A percentile compares a stretch with the other conserved stretches of the same genome.
Conservation (phyloP, 2,888 invertebrate species). For the Tortrix viridana region DNA sequence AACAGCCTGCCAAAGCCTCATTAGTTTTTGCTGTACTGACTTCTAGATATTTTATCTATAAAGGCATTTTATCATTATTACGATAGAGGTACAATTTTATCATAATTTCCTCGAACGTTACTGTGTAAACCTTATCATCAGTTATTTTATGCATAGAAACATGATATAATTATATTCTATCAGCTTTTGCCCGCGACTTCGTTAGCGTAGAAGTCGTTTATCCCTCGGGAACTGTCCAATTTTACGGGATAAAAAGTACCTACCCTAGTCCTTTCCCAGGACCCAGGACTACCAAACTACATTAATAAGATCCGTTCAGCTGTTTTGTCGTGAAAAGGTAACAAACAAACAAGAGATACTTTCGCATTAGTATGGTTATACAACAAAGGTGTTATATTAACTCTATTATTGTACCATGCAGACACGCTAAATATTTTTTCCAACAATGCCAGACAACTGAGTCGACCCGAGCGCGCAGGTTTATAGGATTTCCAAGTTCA, state of each 20-base stretch:
- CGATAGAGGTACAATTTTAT: background rate
- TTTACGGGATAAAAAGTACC: no score
- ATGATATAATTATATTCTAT: background rate
- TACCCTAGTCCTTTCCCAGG: no score
- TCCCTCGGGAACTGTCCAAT: no score
- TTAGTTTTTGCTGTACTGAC: slow-evolving; percentile 16
- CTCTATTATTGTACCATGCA: no score
- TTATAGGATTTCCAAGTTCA: slow-evolving; percentile 30
- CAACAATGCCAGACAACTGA: slow-evolving; percentile 5
- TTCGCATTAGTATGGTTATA: no score
- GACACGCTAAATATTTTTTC: background rate
- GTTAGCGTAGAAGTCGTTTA: no score
- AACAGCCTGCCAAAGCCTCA: slow-evolving; percentile 22
- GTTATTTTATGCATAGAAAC: background rate
- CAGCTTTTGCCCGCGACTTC: no score
- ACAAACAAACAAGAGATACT: no score
- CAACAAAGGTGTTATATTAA: no score
- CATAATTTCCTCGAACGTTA: background rate
- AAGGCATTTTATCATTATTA: slow-evolving; percentile 13
- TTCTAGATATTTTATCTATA: slow-evolving; percentile 10
- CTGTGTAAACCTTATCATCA: background rate
- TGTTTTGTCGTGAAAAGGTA: no score
- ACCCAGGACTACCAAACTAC: no score
- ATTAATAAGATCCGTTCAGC: no score
- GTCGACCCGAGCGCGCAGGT: slow-evolving; percentile 3